phyloP scores from a whole-genome alignment of 2,113 vertebrate species.

The Cinclus mexicanus region DNA sequence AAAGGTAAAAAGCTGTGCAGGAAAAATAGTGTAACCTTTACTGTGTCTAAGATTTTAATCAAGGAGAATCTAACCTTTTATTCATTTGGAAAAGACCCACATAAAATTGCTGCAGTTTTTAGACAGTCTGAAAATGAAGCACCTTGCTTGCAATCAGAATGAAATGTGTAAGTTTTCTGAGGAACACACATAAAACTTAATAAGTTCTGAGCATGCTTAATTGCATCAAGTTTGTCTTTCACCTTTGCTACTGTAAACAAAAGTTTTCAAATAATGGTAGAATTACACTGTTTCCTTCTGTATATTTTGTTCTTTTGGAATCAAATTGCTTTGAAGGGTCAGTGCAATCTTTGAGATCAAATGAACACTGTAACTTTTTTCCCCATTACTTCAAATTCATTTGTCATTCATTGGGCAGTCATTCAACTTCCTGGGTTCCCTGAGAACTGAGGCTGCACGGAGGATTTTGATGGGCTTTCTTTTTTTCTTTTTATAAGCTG shows the following conservation, averaged over 20 bases:
- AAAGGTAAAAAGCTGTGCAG: neutral
- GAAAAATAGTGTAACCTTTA: neutral
- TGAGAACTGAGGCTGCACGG: neutral
- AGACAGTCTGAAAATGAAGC: neutral
- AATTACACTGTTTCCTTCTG: neutral
- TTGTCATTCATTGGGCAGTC: neutral
- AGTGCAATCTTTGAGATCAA: neutral
- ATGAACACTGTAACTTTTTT: neutral
- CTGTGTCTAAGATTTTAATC: neutral
- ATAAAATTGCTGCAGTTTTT: neutral
- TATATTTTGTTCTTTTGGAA: neutral
- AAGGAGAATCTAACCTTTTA: neutral
- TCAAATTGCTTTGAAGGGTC: neutral
- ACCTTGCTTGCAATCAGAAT: neutral
- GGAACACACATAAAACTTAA: neutral
- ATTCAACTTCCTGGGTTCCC: fast-evolving
- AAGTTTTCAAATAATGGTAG: neutral
- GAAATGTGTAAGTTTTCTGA: neutral
- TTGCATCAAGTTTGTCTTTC: neutral
- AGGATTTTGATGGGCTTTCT: neutral
- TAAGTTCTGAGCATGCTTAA: neutral
- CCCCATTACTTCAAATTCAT: neutral
- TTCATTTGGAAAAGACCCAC: neutral
- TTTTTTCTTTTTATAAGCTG: neutral
- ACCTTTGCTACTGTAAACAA: neutral